Base-by-base conservation (phyloP, 2,113 vertebrate species). In the Chloropsis cyanopogon region DNA sequence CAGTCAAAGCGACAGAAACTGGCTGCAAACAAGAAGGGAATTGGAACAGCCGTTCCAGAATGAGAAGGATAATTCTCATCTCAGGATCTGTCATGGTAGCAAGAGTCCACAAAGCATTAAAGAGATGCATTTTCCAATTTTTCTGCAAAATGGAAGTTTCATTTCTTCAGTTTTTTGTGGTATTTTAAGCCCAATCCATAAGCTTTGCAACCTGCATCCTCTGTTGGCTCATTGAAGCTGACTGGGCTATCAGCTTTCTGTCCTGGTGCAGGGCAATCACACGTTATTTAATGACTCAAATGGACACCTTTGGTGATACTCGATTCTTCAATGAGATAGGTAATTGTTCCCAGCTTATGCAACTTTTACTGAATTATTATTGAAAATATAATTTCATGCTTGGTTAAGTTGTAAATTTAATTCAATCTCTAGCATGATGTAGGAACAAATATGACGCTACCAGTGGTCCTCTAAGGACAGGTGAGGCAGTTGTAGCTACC, bases 381-480 rank as follows among this genome's bases (percentile, higher is more conserved):
- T 96, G 97, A 97, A 97, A 98, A 97, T 95, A 93, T 93, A 88
- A 98, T 97, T 98, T 97, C 92, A 33, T 97, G 97, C 97, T 97
- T 95, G 79, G 78, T 86, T 92, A 97, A 97, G 92, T 97, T 57
- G 82, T 94, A 98, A 98, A 97, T 97, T 97, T 94, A 95, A 98
- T 97, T 96, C 88, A 86, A 94, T 96, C 19, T 12, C 94, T 88
- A 66, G 89, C 52, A 95, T 97, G 95, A 88, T 93, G 91, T 33
- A 71, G 86, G 93, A 96, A 94, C 95, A 97, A 97, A 97, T 96
- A 63, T 33, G 69, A 81, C 88, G 71, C 87, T 92, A 75, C 86
- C 47, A 42, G 64, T 64, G 82, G 75, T 94, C 86, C 90, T 91
- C 94, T 59, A 47, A 65, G 84, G 75, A 76, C 47, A 52, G 53